These are phyloP conservation scores for Thymelicus sylvestris DNA, from an alignment of 2,888 invertebrate species.

Conservation along the genomic window DNA sequence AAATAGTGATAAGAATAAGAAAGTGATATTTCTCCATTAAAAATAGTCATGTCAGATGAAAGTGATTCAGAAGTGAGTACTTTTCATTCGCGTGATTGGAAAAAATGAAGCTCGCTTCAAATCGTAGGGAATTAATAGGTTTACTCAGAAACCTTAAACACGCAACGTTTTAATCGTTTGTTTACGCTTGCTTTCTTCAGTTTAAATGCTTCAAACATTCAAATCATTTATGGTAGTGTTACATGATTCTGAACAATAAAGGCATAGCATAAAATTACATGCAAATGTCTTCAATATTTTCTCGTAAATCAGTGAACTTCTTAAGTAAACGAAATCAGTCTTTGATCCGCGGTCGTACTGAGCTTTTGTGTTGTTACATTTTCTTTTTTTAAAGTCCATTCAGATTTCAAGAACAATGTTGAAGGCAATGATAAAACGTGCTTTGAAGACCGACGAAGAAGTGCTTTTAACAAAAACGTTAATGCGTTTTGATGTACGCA, in stretches of 20 bases:
- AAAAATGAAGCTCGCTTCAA: slow-evolving; percentile 49
- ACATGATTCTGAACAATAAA: slow-evolving; percentile 79
- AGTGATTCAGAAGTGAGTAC: slow-evolving; percentile 62
- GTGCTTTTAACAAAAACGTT: slow-evolving; percentile 66
- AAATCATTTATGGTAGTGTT: slow-evolving; percentile 75
- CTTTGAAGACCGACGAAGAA: slow-evolving; percentile 66
- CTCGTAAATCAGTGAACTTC: slow-evolving; percentile 65
- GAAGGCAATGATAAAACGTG: slow-evolving; percentile 75
- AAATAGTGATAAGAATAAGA: background rate
- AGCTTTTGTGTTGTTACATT: slow-evolving; percentile 58
- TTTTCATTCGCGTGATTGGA: slow-evolving; percentile 49
- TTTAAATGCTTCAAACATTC: slow-evolving; percentile 68
- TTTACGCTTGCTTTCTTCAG: slow-evolving; percentile 75
- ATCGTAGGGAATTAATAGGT: slow-evolving; percentile 55
- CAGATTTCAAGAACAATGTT: slow-evolving; percentile 59
- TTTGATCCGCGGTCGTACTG: slow-evolving; percentile 68
- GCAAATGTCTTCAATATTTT: slow-evolving; percentile 73
- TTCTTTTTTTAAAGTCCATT: slow-evolving; percentile 42
- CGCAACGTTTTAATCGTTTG: slow-evolving; percentile 75
- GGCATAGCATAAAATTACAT: slow-evolving; percentile 70
- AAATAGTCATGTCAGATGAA: slow-evolving; percentile 48
- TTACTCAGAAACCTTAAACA: slow-evolving; percentile 58
- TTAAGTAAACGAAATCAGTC: slow-evolving; percentile 61
- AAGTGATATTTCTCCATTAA: background rate
- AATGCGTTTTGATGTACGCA: slow-evolving; percentile 70